These are phyloP conservation scores for Papilio xuthus DNA, from an alignment of 1,140 invertebrate species.

Conservation along the genomic window DNA sequence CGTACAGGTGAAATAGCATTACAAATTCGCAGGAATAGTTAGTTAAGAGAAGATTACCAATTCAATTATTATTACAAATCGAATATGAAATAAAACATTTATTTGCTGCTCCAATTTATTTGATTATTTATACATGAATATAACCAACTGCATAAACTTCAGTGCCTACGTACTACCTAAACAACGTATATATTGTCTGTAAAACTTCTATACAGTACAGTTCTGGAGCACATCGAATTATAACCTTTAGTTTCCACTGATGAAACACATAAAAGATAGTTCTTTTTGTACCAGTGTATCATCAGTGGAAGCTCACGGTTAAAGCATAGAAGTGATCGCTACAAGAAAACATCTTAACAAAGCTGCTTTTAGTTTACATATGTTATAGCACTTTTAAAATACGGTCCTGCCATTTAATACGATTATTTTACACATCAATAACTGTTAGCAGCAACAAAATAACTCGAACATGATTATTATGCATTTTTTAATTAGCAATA, in stretches of 20 bases:
- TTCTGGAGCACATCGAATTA: slow-evolving; percentile 64
- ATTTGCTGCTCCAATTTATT: slow-evolving; percentile 71
- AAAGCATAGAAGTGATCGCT: slow-evolving; percentile 45
- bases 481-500: slow-evolving; percentile 8
- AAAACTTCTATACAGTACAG: slow-evolving; percentile 68
- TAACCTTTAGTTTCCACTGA: slow-evolving; percentile 27
- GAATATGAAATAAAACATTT: slow-evolving; percentile 41
- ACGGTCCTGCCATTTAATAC: neutral
- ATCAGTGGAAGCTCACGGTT: neutral
- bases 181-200: slow-evolving; percentile 80
- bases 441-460: neutral
- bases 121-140: slow-evolving; percentile 75
- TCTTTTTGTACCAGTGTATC: neutral
- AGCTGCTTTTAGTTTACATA: slow-evolving; percentile 35
- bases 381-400: neutral
- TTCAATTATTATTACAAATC: too few species aligned
- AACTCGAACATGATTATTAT: neutral
- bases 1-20: too few species aligned
- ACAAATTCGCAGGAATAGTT: too few species aligned
- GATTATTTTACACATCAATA: slow-evolving; percentile 4
- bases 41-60: too few species aligned
- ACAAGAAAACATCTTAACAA: slow-evolving; percentile 44
- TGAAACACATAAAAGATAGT: neutral
- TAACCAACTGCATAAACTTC: slow-evolving; percentile 79
- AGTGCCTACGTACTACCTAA: slow-evolving; percentile 79